Conservation (phyloP, 2,888 invertebrate species). For the Leucania comma region DNA sequence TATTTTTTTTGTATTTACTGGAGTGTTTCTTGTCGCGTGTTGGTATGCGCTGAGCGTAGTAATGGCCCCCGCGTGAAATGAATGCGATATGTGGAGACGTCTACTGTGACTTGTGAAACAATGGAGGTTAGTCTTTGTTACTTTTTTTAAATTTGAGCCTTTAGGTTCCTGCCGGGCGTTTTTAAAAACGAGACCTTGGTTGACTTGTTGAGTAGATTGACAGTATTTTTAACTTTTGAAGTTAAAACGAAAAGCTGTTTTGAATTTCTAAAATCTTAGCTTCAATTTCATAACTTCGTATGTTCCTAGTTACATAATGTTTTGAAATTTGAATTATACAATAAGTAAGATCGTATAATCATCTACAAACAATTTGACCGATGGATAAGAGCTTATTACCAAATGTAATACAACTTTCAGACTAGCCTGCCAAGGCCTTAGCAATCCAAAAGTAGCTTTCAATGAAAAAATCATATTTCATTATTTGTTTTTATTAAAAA, state of each 20-base stretch:
- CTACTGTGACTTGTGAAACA: conserved; percentile 72
- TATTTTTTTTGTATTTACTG: conserved; percentile 76
- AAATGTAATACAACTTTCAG: background rate
- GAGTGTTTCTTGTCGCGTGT: conserved; percentile 76
- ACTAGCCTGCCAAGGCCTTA: background rate
- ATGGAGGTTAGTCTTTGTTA: conserved; percentile 70
- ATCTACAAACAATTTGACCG: background rate
- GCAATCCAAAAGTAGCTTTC: background rate
- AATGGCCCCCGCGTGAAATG: conserved; percentile 69
- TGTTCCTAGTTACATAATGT: background rate
- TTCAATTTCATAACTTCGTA: too few relatives aligned
- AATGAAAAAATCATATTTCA: background rate
- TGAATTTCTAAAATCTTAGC: too few relatives aligned
- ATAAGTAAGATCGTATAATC: background rate
- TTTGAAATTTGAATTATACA: background rate
- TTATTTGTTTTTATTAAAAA: too few relatives aligned
- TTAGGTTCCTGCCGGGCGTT: background rate
- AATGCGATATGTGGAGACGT: conserved; percentile 73
- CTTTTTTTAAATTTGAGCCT: conserved; percentile 33
- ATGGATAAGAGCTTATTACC: background rate
- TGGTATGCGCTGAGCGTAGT: conserved; percentile 72
- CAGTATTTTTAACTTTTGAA: background rate
- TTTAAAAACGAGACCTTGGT: background rate
- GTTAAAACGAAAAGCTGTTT: background rate
- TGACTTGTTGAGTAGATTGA: background rate